Evolutionary conservation across 2,888 invertebrate species (phyloP).

Genomic region (Gordius sp.): DNA sequence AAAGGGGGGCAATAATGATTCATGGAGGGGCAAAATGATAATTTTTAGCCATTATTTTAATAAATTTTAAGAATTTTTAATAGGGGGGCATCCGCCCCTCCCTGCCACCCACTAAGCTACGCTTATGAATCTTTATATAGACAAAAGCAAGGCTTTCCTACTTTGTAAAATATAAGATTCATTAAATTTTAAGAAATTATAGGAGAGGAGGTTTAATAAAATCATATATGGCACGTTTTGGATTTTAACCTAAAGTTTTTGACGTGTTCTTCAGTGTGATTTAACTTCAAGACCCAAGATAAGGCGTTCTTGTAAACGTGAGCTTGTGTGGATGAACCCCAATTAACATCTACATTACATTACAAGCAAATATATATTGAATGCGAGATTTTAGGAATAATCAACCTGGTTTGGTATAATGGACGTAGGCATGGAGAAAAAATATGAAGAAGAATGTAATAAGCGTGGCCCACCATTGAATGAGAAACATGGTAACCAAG

Average conservation of each 20-base stretch:
- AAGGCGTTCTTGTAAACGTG: slow-evolving; percentile 18
- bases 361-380: not conserved
- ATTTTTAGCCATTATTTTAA: too few relatives aligned
- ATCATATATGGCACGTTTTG: too few relatives aligned
- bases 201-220: too few relatives aligned
- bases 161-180: too few relatives aligned
- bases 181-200: too few relatives aligned
- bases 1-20: too few relatives aligned
- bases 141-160: too few relatives aligned
- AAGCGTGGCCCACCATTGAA: slow-evolving; percentile 70
- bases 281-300: slow-evolving; percentile 17
- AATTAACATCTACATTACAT: slow-evolving; percentile 47
- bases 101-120: too few relatives aligned
- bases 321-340: slow-evolving; percentile 80
- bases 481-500: slow-evolving; percentile 61
- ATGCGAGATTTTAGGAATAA: slow-evolving; percentile 1
- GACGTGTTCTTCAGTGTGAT: slow-evolving; percentile 18
- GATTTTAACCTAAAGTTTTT: slow-evolving; percentile 19
- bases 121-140: too few relatives aligned
- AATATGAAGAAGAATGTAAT: slow-evolving; percentile 55
- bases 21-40: too few relatives aligned
- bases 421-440: slow-evolving; percentile 24
- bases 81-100: too few relatives aligned
- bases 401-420: slow-evolving; percentile 28
- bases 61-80: too few relatives aligned